Percentiles rank a stretch among this genome's conserved stretches.
phyloP scores from a whole-genome alignment of 2,113 vertebrate species.

The Pterocles gutturalis region DNA sequence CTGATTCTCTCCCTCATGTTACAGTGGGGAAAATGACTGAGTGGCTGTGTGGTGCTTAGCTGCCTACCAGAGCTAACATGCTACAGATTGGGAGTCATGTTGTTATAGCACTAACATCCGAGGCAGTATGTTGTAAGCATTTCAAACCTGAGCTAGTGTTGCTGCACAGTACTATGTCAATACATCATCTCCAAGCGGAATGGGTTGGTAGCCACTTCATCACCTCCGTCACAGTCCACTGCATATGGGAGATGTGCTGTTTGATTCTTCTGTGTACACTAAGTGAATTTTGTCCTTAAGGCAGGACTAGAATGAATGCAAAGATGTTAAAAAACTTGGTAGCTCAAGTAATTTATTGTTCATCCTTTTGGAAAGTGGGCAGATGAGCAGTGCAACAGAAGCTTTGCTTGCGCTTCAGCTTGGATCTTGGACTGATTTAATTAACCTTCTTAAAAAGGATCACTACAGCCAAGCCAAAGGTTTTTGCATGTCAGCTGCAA shows the following conservation, averaged over 20 bases:
- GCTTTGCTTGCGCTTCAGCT: background rate
- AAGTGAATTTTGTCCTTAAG: background rate
- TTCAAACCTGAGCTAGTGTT: background rate
- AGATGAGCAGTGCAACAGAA: background rate
- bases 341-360: background rate
- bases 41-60: fast-evolving
- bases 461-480: background rate
- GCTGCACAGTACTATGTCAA: background rate
- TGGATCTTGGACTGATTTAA: background rate
- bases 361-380: background rate
- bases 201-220: background rate
- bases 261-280: background rate
- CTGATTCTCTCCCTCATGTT: background rate
- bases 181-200: background rate
- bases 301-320: background rate
- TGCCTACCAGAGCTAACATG: background rate
- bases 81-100: background rate
- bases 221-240: background rate
- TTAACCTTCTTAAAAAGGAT: background rate
- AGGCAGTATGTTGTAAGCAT: background rate
- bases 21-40: background rate
- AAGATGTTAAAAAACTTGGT: background rate
- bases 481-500: background rate
- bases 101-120: fast-evolving
- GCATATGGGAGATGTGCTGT: background rate